These are phyloP conservation scores for Scaptomyza montana DNA, from an alignment of 1,140 invertebrate species.

Conservation along the genomic window DNA sequence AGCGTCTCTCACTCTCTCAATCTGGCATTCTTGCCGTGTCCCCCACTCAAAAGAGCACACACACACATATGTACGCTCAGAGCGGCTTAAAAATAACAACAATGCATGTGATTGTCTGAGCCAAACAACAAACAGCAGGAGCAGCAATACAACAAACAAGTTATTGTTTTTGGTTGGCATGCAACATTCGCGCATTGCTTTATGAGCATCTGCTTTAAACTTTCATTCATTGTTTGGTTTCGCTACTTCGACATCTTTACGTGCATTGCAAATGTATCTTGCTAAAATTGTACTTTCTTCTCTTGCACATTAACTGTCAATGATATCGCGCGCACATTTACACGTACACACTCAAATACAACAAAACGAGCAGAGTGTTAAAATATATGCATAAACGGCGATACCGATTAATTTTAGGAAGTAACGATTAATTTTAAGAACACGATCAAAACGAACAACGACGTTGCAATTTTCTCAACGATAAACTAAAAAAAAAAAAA, in stretches of 20 bases:
- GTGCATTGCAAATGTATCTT: constrained; percentile 35
- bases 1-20: constrained; percentile 5
- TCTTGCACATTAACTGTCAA: constrained; percentile 15
- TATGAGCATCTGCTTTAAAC: constrained; percentile 48
- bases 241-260: constrained; percentile 15
- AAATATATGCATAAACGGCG: constrained; percentile 44
- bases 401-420: constrained; percentile 24
- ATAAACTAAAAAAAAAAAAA: constrained; percentile 11
- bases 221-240: constrained; percentile 47
- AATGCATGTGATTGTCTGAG: constrained; percentile 44
- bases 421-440: background rate
- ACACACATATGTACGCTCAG: background rate
- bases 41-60: background rate
- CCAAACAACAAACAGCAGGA: constrained; percentile 22
- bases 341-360: constrained; percentile 2
- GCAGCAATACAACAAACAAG: constrained; percentile 21
- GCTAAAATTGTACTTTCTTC: constrained; percentile 59
- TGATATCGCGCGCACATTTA: background rate
- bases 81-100: constrained; percentile 31
- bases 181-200: constrained; percentile 33
- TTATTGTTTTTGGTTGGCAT: constrained; percentile 30
- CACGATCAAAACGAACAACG: constrained; percentile 33
- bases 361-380: constrained; percentile 39
- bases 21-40: background rate
- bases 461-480: constrained; percentile 33